A percentile compares a stretch with the other conserved stretches of the same genome.
These are phyloP conservation scores for Muricea muricata DNA, from an alignment of 92 coral and sea anemone species.

Conservation along the genomic window DNA sequence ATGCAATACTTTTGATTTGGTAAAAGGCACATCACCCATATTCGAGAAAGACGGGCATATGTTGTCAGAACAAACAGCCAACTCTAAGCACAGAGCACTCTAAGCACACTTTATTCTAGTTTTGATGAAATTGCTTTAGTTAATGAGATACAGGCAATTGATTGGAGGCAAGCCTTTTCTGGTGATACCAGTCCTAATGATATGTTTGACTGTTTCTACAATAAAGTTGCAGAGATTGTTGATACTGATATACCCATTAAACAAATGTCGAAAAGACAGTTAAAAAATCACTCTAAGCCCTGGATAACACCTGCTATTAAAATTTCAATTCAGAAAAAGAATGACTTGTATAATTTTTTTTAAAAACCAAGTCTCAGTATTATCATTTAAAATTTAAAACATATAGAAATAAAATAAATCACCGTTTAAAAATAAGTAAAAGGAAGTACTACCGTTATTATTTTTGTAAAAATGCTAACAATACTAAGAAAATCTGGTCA, in stretches of 20 bases:
- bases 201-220: constrained; percentile 44
- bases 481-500: background rate
- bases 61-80: too few relatives aligned
- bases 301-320: constrained; percentile 57
- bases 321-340: constrained; percentile 53
- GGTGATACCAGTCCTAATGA: background rate
- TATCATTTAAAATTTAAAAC: background rate
- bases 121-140: constrained; percentile 45
- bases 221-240: constrained; percentile 7
- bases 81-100: too few relatives aligned
- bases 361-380: background rate
- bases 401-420: background rate
- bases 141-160: constrained; percentile 34
- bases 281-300: constrained; percentile 57
- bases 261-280: constrained; percentile 41
- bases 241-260: constrained; percentile 20
- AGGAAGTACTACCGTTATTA: background rate
- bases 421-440: background rate
- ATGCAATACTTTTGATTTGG: too few relatives aligned
- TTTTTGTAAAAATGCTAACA: background rate
- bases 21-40: too few relatives aligned
- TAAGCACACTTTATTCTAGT: too few relatives aligned
- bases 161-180: constrained; percentile 41
- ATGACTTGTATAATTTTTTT: constrained; percentile 6
- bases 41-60: too few relatives aligned